Evolutionary conservation across 2,113 vertebrate genomes (phyloP).

Genomic region (Terrapene triunguis): DNA sequence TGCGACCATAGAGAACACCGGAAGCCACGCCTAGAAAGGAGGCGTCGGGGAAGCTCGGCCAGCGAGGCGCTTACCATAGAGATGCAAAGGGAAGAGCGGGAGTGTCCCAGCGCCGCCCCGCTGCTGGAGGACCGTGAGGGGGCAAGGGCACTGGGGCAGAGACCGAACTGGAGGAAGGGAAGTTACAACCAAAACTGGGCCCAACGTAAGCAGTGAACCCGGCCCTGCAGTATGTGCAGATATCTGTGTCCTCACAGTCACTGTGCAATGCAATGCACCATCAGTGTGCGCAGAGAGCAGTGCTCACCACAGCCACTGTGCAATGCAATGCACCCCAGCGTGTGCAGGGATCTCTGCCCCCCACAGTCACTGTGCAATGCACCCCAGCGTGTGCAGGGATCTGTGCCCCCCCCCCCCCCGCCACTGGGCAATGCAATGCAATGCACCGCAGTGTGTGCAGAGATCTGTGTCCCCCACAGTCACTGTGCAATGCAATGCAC

Average conservation of each 20-base stretch:
- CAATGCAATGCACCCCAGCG: neutral
- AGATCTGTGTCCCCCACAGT: neutral
- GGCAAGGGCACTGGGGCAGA: neutral
- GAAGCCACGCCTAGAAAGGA: neutral
- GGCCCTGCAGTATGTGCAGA: no score
- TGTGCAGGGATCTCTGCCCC: no score
- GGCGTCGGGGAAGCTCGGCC: rapidly evolving
- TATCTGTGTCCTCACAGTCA: no score
- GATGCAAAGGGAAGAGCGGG: neutral
- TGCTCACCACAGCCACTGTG: no score
- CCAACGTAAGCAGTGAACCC: no score
- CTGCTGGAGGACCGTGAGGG: neutral
- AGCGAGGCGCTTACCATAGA: neutral
- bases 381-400: no score
- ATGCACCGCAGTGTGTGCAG: neutral
- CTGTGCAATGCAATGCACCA: no score
- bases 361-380: no score
- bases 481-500: neutral
- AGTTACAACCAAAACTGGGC: no score
- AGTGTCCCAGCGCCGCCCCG: neutral
- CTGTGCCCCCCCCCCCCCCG: no score
- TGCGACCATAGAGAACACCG: neutral
- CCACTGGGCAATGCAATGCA: neutral
- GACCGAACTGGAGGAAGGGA: no score
- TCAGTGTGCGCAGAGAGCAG: no score